Base-by-base conservation (phyloP, 1,140 invertebrate species). In the Gonatopus flavifemur region DNA sequence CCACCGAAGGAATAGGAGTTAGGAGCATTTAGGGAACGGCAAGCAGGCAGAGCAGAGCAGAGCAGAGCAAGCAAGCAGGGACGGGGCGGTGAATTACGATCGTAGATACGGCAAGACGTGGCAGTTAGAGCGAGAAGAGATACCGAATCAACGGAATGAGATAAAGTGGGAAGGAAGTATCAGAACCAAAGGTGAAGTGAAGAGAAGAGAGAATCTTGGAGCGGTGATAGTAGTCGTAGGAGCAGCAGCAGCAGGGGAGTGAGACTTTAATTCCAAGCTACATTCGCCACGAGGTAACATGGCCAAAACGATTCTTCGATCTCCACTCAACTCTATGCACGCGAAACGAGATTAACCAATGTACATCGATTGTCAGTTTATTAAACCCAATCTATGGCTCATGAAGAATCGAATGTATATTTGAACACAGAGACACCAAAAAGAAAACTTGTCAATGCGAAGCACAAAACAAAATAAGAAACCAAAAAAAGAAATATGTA, bases 71-170 rank as follows among this genome's bases (percentile, higher is more conserved):
- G 55, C 49, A 49, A 57, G 52, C 43, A 57, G 43, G 62, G 60
- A 59, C 44, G 55, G 63, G 66, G 62, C 64, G 62, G 70, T 74
- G 70, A 76, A 72, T 76, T 76, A 74, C 66, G 68, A 61, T 66
- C 60, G 42, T 53, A 71, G 71, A 73, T 73, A 72, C 66, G 65
- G 24, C 32, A 38, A 56, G 59, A 60, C 52, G 54, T 46, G 53
- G 53, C 41, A n/a, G n/a, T n/a, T n/a, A 49, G 20, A 45, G 55
- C 45, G 24, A 48, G 52, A 56, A 35, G 43, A 49, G 56, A 49
- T 38, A 32, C 1, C 16, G 37, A 39, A 18, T 10, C 8, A 36
- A 36, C 15, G 35, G 35, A 21, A 30, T 9, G 16, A 18, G 21
- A 16, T 22, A 31, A 24, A 41, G 13, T 4, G 39, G 25, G 39